Conservation (phyloP, 2,797 vertebrate genomes). For the Anolis apletophallus region DNA sequence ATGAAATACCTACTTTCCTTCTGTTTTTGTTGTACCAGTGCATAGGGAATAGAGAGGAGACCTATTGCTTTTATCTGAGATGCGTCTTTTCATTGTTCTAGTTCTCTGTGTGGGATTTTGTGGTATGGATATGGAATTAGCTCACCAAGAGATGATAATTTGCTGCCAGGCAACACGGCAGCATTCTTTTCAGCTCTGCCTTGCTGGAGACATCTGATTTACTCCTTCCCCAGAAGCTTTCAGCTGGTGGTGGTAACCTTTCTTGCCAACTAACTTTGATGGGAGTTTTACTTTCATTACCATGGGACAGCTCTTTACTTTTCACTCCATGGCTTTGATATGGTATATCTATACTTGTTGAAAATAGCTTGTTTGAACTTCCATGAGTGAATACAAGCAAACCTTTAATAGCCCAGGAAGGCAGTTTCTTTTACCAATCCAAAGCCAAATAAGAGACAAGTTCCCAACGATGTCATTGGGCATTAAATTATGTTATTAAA, state of each 20-base stretch:
- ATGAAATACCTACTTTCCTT: background rate
- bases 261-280: conserved; percentile 42
- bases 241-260: conserved; percentile 44
- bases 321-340: background rate
- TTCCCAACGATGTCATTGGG: background rate
- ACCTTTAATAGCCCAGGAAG: conserved; percentile 4
- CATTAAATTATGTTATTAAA: conserved; percentile 11
- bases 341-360: background rate
- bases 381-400: background rate
- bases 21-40: background rate
- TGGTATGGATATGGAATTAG: conserved; percentile 61
- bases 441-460: conserved; percentile 2
- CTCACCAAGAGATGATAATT: conserved; percentile 67
- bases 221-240: conserved; percentile 29
- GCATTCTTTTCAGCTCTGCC: conserved; percentile 49
- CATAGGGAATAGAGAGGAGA: conserved; percentile 18
- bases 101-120: conserved; percentile 62
- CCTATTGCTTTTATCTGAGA: conserved; percentile 16
- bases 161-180: conserved; percentile 72
- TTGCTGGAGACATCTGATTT: conserved; percentile 65
- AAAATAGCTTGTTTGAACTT: conserved; percentile 6
- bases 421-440: background rate
- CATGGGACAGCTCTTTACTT: conserved; percentile 24
- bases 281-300: conserved; percentile 18
- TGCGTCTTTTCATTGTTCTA: conserved; percentile 8